Conservation (phyloP, 2,113 vertebrate species). For the Pycnonotus jocosus region DNA sequence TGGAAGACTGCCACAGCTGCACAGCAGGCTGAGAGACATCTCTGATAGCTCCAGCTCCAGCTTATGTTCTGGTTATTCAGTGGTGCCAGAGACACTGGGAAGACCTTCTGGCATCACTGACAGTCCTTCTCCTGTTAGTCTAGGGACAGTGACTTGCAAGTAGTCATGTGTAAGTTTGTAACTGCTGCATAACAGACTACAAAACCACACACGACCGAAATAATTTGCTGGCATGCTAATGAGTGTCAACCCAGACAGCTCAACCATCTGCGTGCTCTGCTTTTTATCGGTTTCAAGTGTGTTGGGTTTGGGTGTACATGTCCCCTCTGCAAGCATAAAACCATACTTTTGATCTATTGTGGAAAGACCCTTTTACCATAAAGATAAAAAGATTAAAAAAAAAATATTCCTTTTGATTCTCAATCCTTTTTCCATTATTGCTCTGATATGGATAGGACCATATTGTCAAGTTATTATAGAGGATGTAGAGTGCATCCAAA, state of each 20-base stretch:
- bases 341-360: neutral
- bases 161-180: neutral
- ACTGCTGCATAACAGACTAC: neutral
- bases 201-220: neutral
- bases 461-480: neutral
- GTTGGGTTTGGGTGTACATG: neutral
- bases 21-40: neutral
- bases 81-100: neutral
- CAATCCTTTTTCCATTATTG: slow-evolving; percentile 4
- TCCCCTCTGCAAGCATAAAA: neutral
- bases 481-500: neutral
- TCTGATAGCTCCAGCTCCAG: neutral
- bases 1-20: neutral
- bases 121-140: neutral
- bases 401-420: neutral
- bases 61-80: neutral
- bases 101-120: neutral
- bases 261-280: slow-evolving; percentile 1
- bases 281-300: slow-evolving; percentile 16
- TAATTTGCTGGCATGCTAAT: neutral
- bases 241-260: neutral
- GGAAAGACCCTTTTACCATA: neutral
- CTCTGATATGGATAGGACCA: neutral
- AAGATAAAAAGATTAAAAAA: neutral
- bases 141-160: neutral